phyloP scores from a whole-genome alignment of 2,113 vertebrate species.

The Haliaeetus leucogaster region DNA sequence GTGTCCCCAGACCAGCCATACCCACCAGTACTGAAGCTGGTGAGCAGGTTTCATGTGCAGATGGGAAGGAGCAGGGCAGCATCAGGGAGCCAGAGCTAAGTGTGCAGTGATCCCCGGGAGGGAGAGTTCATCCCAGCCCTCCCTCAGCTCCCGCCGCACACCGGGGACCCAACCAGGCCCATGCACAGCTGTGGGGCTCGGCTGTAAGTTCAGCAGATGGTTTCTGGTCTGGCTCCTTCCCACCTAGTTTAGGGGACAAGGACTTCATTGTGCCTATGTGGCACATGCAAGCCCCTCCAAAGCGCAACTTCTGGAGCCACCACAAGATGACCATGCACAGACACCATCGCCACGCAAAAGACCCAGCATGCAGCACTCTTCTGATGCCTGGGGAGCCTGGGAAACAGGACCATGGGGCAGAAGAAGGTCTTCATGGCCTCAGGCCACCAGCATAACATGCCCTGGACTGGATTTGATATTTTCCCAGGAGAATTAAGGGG shows the following conservation, averaged over 20 bases:
- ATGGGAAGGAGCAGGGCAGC: not conserved
- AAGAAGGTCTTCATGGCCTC: not conserved
- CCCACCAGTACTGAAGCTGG: not conserved
- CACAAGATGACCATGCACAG: not conserved
- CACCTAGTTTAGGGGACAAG: not conserved
- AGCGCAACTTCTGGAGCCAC: not conserved
- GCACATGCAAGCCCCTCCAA: not conserved
- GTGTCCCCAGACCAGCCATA: not conserved
- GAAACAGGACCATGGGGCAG: not conserved
- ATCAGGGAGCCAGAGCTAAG: not conserved
- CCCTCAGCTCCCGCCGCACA: fast-evolving
- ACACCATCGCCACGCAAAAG: not conserved
- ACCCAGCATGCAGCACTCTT: not conserved
- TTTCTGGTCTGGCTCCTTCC: not conserved
- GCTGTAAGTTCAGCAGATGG: not conserved
- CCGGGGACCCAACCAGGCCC: not conserved
- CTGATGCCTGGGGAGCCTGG: not conserved
- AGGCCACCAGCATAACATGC: not conserved
- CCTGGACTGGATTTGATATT: not conserved
- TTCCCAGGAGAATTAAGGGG: not conserved
- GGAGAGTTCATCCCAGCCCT: not conserved
- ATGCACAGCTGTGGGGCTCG: fast-evolving
- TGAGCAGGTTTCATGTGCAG: fast-evolving
- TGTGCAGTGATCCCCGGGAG: fast-evolving
- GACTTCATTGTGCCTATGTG: not conserved